A percentile compares a stretch with the other conserved stretches of the same genome.
These are phyloP conservation scores for Callionymus lyra DNA, from an alignment of 2,113 vertebrate genomes.

Conservation along the genomic window DNA sequence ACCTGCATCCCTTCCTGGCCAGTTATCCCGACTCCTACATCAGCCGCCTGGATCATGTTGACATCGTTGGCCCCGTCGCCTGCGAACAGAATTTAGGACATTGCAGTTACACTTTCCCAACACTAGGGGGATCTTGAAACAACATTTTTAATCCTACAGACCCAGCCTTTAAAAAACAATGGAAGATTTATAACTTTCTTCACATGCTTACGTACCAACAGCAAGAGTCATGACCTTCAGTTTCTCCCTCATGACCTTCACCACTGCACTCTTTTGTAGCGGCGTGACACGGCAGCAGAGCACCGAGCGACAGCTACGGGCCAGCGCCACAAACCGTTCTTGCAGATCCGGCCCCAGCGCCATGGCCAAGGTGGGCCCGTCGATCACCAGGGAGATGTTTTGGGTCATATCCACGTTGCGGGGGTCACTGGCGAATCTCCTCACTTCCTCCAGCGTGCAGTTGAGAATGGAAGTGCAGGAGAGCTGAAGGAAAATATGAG, in stretches of 20 bases:
- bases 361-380: slow-evolving; percentile 70
- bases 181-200: no score
- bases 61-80: slow-evolving; percentile 95
- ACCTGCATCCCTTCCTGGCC: slow-evolving; percentile 99
- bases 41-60: slow-evolving; percentile 94
- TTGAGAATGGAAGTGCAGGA: slow-evolving; percentile 77
- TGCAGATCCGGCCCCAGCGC: slow-evolving; percentile 74
- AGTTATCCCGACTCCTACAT: slow-evolving; percentile 86
- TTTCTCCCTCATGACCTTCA: slow-evolving; percentile 73
- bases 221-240: slow-evolving; percentile 81
- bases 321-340: slow-evolving; percentile 73
- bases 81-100: slow-evolving; percentile 40
- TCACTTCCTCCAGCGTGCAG: slow-evolving; percentile 77
- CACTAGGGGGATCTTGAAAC: no score
- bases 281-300: slow-evolving; percentile 86
- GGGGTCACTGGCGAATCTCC: slow-evolving; percentile 39
- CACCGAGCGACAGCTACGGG: slow-evolving; percentile 69
- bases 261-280: slow-evolving; percentile 81
- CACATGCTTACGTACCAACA: slow-evolving; percentile 75
- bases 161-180: no score
- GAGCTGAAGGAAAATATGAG: slow-evolving; percentile 58
- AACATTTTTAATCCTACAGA: no score
- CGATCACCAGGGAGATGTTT: slow-evolving; percentile 75
- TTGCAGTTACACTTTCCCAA: no score
- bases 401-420: slow-evolving; percentile 24